Percentiles rank a stretch among this genome's conserved stretches.
Evolutionary conservation across 2,888 invertebrate genomes (phyloP).

Genomic region (Ferrisia virgata): DNA sequence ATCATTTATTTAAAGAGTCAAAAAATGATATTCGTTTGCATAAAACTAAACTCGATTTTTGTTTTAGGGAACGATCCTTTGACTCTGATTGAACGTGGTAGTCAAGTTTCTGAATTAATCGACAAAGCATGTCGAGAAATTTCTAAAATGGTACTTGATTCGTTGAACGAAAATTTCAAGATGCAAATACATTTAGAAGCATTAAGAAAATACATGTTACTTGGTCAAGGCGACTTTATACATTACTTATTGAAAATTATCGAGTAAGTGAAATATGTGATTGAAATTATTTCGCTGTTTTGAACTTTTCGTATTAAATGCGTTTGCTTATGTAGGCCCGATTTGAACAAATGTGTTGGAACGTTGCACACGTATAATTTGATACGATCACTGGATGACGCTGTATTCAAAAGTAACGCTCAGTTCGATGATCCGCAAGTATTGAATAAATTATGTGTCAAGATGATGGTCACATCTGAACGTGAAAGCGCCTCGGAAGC

Average conservation of each 20-base stretch:
- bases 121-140: conserved; percentile 82
- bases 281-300: not conserved
- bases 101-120: conserved; percentile 75
- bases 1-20: too few relatives aligned
- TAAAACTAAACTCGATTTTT: not conserved
- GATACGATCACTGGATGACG: conserved; percentile 77
- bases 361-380: conserved; percentile 85
- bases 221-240: conserved; percentile 96
- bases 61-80: conserved; percentile 53
- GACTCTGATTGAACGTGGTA: conserved; percentile 65
- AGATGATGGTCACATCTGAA: conserved; percentile 62
- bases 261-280: conserved; percentile 62
- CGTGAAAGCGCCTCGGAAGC: conserved; percentile 89
- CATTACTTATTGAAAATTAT: conserved; percentile 87
- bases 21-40: too few relatives aligned
- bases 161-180: conserved; percentile 82
- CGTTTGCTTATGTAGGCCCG: conserved; percentile 62
- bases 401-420: conserved; percentile 86
- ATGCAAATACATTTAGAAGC: conserved; percentile 88
- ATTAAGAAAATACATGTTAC: conserved; percentile 81
- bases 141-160: conserved; percentile 78
- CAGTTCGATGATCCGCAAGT: conserved; percentile 91
- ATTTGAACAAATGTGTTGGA: conserved; percentile 81
- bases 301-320: not conserved
- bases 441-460: conserved; percentile 79